Conservation (phyloP, 2,888 invertebrate genomes). For the Syrphus vitripennis region DNA sequence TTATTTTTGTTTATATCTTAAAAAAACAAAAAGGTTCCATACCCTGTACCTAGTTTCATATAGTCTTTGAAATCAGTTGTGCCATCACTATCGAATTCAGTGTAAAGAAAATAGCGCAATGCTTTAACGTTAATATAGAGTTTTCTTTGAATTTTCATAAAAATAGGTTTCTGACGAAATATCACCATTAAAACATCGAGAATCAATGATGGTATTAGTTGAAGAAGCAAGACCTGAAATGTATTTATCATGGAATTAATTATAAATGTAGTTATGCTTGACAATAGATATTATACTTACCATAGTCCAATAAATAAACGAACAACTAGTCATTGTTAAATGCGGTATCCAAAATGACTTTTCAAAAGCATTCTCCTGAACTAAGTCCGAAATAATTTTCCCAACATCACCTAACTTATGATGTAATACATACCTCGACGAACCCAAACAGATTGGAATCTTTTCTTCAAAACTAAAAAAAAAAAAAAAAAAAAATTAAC, state of each 20-base stretch:
- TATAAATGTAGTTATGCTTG: not conserved
- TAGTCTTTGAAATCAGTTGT: conserved; percentile 66
- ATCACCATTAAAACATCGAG: conserved; percentile 72
- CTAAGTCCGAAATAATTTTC: not conserved
- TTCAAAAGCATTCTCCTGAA: not conserved
- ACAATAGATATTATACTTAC: not conserved
- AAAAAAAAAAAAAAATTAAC: not conserved
- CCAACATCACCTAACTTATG: not conserved
- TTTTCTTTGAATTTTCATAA: conserved; percentile 74
- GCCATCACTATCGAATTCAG: conserved; percentile 74
- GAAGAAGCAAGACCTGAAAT: conserved; percentile 72
- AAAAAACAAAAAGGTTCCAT: not conserved
- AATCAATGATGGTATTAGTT: conserved; percentile 74
- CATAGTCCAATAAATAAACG: not conserved
- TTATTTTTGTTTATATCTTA: not conserved
- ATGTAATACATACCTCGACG: not conserved
- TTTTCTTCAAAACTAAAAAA: conserved; percentile 7
- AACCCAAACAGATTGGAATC: conserved; percentile 14
- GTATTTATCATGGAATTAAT: not conserved
- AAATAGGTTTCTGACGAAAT: conserved; percentile 72
- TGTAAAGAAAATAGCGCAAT: conserved; percentile 75
- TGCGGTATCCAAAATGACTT: conserved; percentile 35
- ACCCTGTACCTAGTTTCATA: conserved; percentile 67
- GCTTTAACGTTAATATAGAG: conserved; percentile 72
- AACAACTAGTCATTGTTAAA: not conserved